A percentile compares a stretch with the other conserved stretches of the same genome.
These are phyloP conservation scores for Scaptomyza hsui DNA, from an alignment of 1,140 invertebrate genomes.

Conservation along the genomic window DNA sequence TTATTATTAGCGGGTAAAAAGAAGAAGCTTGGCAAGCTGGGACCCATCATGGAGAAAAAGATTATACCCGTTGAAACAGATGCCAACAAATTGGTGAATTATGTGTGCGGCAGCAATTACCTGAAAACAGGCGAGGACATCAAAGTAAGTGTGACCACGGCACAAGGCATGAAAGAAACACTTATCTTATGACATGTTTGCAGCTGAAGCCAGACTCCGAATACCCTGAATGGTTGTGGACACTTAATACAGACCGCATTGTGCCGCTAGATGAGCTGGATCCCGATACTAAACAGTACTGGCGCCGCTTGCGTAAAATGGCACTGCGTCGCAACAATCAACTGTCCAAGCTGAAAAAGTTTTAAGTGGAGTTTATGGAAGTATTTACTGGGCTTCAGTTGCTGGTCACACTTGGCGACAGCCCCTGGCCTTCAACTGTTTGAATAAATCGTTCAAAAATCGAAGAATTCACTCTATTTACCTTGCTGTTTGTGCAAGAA, in stretches of 20 bases:
- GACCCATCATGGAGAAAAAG: constrained; percentile 88
- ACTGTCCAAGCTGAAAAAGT: constrained; percentile 86
- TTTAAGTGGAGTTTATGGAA: constrained; percentile 70
- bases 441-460: constrained; percentile 25
- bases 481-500: constrained; percentile 53
- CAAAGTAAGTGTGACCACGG: constrained; percentile 84
- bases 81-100: constrained; percentile 90
- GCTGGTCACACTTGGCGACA: constrained; percentile 23
- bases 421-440: constrained; percentile 44
- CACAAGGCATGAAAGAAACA: background rate
- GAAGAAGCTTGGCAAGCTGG: constrained; percentile 87
- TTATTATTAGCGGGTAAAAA: constrained; percentile 74
- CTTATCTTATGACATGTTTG: background rate
- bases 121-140: constrained; percentile 91
- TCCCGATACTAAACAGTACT: constrained; percentile 92
- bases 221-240: constrained; percentile 98
- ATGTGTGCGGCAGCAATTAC: constrained; percentile 95
- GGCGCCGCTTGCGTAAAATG: constrained; percentile 88
- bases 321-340: constrained; percentile 87
- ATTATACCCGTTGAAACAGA: constrained; percentile 94
- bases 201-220: constrained; percentile 92
- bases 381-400: background rate
- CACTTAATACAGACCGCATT: constrained; percentile 86
- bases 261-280: constrained; percentile 90
- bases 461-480: constrained; percentile 42